These are phyloP conservation scores for Caenorhabditis doughertyi DNA, from an alignment of 2,888 invertebrate species.

Conservation along the genomic window DNA sequence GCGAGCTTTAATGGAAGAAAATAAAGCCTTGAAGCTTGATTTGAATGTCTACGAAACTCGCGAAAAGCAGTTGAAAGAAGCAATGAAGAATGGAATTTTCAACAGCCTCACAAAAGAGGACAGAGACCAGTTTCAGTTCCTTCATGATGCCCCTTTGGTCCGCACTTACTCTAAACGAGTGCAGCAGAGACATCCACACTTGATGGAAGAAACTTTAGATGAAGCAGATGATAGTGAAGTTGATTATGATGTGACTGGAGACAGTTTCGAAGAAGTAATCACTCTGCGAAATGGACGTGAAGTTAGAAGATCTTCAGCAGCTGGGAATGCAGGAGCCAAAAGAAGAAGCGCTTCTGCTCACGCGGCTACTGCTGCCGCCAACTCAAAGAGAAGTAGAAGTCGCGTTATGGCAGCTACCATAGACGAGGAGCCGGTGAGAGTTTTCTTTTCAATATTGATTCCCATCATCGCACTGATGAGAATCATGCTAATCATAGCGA, in stretches of 20 bases:
- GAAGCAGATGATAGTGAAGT: constrained; percentile 67
- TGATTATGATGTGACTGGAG: constrained; percentile 71
- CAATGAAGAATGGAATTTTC: constrained; percentile 67
- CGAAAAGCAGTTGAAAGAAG: constrained; percentile 68
- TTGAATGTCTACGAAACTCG: constrained; percentile 65
- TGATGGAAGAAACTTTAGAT: constrained; percentile 55
- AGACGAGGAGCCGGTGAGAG: constrained; percentile 62
- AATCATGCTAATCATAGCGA: constrained; percentile 64
- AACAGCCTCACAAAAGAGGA: constrained; percentile 65
- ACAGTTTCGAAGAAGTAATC: constrained; percentile 62
- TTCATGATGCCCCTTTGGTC: constrained; percentile 51
- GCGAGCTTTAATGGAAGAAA: constrained; percentile 66
- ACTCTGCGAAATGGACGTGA: constrained; percentile 52
- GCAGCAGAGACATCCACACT: constrained; percentile 53
- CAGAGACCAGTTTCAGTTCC: constrained; percentile 59
- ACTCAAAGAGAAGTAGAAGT: constrained; percentile 64
- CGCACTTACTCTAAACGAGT: constrained; percentile 60
- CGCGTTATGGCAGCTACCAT: constrained; percentile 58
- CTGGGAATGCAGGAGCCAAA: constrained; percentile 11
- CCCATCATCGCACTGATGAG: constrained; percentile 28
- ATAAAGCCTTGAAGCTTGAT: constrained; percentile 69
- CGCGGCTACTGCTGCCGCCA: constrained; percentile 31
- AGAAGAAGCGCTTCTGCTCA: constrained; percentile 48
- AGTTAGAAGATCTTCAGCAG: constrained; percentile 46
- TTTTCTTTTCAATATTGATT: too few species aligned